phyloP scores from a whole-genome alignment of 2,113 vertebrate genomes.

The Notiomystis cincta region DNA sequence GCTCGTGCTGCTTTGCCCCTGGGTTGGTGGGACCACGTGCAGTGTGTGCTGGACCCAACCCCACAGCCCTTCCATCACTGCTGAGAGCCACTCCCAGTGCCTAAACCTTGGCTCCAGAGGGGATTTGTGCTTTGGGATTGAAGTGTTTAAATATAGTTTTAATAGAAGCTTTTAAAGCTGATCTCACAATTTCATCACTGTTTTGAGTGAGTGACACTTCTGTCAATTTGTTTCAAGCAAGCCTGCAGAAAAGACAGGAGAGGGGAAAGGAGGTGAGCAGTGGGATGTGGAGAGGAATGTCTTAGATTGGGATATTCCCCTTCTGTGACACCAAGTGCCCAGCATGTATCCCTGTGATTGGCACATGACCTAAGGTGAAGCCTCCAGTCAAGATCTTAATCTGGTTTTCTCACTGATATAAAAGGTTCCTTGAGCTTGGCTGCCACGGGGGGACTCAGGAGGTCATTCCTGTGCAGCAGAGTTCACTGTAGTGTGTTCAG shows the following conservation, averaged over 20 bases:
- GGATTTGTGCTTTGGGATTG: background rate
- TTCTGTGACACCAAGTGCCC: background rate
- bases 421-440: background rate
- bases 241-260: background rate
- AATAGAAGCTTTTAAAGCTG: constrained; percentile 1
- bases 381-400: background rate
- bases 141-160: constrained; percentile 2
- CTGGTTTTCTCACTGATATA: background rate
- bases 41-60: background rate
- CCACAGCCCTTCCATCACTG: background rate
- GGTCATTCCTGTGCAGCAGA: background rate
- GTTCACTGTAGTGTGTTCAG: background rate
- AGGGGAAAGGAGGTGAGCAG: background rate
- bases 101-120: background rate
- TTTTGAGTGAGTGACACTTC: background rate
- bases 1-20: rapidly evolving
- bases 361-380: background rate
- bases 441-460: rapidly evolving
- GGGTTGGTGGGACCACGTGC: background rate
- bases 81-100: background rate
- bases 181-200: background rate
- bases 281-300: rapidly evolving
- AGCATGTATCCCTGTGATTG: rapidly evolving
- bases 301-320: background rate
- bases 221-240: background rate